Percentiles rank a stretch among this genome's conserved stretches.
These are phyloP conservation scores for Dryomyza anilis DNA, from an alignment of 2,888 invertebrate species.

Conservation along the genomic window DNA sequence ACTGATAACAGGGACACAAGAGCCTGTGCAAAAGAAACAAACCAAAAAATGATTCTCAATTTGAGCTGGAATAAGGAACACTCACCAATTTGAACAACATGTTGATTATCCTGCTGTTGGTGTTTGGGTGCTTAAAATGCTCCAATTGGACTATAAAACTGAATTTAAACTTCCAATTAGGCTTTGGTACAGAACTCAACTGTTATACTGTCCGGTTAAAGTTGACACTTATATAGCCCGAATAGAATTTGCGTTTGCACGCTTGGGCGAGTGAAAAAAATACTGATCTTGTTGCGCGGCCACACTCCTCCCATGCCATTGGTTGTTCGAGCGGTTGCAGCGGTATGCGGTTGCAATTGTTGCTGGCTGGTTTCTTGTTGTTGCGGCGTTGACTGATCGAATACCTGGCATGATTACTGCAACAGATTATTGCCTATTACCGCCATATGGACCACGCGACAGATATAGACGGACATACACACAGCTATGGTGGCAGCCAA, in stretches of 20 bases:
- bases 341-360: constrained; percentile 8
- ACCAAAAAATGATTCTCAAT: neutral
- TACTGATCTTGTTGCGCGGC: constrained; percentile 16
- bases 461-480: constrained; percentile 14
- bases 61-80: constrained; percentile 13
- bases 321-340: constrained; percentile 24
- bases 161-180: constrained; percentile 62
- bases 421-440: constrained; percentile 49
- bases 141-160: constrained; percentile 61
- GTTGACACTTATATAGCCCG: constrained; percentile 57
- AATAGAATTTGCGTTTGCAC: constrained; percentile 38
- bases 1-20: constrained; percentile 53
- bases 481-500: constrained; percentile 28
- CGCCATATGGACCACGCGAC: constrained; percentile 30
- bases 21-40: constrained; percentile 41
- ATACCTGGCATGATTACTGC: constrained; percentile 55
- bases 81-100: constrained; percentile 62
- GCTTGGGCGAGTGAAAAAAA: constrained; percentile 26
- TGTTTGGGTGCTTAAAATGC: constrained; percentile 31
- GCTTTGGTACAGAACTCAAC: constrained; percentile 57
- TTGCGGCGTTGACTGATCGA: constrained; percentile 45
- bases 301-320: constrained; percentile 20
- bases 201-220: constrained; percentile 48
- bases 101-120: constrained; percentile 35
- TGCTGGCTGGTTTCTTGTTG: constrained; percentile 26